Evolutionary conservation across 2,113 vertebrate species (phyloP).

Genomic region (Choloepus hoffmanni): DNA sequence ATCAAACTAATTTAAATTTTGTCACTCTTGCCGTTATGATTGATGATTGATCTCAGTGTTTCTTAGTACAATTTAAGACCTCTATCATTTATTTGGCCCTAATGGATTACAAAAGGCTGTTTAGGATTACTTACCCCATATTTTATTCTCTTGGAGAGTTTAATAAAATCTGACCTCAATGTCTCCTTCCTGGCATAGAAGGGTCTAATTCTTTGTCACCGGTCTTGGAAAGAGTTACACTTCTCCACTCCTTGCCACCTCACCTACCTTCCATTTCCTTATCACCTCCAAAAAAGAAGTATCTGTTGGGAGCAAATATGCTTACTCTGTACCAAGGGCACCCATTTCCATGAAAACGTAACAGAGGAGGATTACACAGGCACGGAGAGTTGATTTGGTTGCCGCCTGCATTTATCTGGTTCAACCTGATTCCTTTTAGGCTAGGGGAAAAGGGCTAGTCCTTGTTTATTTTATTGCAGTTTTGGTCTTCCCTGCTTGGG

Average conservation of each 20-base stretch:
- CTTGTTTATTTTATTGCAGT: not conserved
- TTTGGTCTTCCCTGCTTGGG: not conserved
- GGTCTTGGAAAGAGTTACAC: not conserved
- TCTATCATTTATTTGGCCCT: not conserved
- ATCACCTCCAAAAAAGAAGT: not conserved
- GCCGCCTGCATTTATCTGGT: constrained; percentile 8
- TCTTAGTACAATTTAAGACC: not conserved
- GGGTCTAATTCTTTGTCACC: not conserved
- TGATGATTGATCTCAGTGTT: not conserved
- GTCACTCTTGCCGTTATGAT: not conserved
- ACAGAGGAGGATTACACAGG: not conserved
- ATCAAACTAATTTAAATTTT: not conserved
- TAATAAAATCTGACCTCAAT: not conserved
- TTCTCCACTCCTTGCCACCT: not conserved
- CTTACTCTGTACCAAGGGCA: not conserved
- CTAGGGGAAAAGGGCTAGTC: not conserved
- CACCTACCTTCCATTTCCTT: accelerated
- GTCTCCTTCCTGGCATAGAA: not conserved
- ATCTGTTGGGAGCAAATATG: not conserved
- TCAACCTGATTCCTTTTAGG: constrained; percentile 32
- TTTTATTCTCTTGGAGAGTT: constrained; percentile 28
- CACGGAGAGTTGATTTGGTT: not conserved
- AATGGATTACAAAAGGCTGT: not conserved
- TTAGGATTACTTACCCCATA: not conserved
- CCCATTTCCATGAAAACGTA: not conserved